Evolutionary conservation across 2,113 vertebrate species (phyloP), one percentile per base, ranked within the genome.

Genomic region (Catharus bicknelli): DNA sequence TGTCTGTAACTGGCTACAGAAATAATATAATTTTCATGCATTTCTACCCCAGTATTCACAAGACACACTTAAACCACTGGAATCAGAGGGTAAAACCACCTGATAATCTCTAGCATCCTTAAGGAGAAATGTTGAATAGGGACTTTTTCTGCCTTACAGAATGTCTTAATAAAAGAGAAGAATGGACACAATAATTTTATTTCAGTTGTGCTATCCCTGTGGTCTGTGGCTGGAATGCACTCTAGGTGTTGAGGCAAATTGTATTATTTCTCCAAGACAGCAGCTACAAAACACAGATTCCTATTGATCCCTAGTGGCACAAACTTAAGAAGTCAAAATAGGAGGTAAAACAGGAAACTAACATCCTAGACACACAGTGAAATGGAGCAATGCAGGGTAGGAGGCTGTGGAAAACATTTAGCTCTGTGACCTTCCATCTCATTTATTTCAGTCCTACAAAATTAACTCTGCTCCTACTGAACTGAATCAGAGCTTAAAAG

Each of bases 381-480:
- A 95, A 94, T 93, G 89, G 48, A 92, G 86, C 93, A 88, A n/a
- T 70, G 63, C 86, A 67, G 73, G n/a, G 88, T 50, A 90, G 83
- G 51, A 90, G 86, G 55, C 79, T 91, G 86, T 88, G 90, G 64
- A 94, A 96, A 94, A 86, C 63, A 40, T 74, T 90, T 59, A 88
- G 51, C 38, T 88, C 95, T 83, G 83, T 92, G 86, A 92, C 91
- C 89, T 95, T 95, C 94, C 89, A 86, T 86, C 86, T 94, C 94
- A 94, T 93, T 95, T 94, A 90, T 94, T 95, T 92, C 77, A 29
- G 86, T 90, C 94, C 73, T 95, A 95, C 80, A 81, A 96, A 95
- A 93, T 95, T 93, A 95, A 90, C 93, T 95, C 89, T 86, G 89
- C 47, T 94, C 29, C 51, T 77, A 75, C 76, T 93, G 93, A 93